These are phyloP conservation scores for Leuciscus idus DNA, from an alignment of 2,113 vertebrate species.

Conservation along the genomic window DNA sequence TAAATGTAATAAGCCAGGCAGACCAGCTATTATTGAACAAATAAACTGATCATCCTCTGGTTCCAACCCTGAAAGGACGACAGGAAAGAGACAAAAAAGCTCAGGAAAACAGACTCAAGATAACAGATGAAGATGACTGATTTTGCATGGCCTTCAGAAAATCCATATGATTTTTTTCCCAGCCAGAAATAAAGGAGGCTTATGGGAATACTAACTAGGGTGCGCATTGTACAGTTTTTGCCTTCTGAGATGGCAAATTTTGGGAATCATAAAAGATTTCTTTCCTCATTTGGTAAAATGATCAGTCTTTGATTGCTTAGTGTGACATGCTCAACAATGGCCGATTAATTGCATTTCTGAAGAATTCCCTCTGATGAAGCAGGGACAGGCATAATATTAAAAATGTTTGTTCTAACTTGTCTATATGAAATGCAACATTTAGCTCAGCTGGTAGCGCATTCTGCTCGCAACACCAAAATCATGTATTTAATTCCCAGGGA, in stretches of 20 bases:
- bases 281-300: background rate
- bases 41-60: slow-evolving; percentile 27
- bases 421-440: background rate
- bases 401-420: background rate
- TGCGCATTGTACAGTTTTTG: background rate
- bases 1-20: slow-evolving; percentile 9
- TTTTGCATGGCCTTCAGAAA: background rate
- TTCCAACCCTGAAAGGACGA: background rate
- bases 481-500: background rate
- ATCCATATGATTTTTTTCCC: background rate
- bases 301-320: background rate
- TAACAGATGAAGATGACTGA: background rate
- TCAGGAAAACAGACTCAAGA: background rate
- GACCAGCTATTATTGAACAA: slow-evolving; percentile 1
- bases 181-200: background rate
- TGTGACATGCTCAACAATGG: background rate
- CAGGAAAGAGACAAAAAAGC: slow-evolving; percentile 11
- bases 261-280: background rate
- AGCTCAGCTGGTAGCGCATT: background rate
- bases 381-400: background rate
- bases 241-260: background rate
- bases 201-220: too few relatives aligned
- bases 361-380: background rate
- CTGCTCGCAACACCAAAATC: background rate
- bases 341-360: background rate